These are phyloP conservation scores for Cecidostiba fungosa DNA, from an alignment of 2,888 invertebrate genomes.

Conservation along the genomic window DNA sequence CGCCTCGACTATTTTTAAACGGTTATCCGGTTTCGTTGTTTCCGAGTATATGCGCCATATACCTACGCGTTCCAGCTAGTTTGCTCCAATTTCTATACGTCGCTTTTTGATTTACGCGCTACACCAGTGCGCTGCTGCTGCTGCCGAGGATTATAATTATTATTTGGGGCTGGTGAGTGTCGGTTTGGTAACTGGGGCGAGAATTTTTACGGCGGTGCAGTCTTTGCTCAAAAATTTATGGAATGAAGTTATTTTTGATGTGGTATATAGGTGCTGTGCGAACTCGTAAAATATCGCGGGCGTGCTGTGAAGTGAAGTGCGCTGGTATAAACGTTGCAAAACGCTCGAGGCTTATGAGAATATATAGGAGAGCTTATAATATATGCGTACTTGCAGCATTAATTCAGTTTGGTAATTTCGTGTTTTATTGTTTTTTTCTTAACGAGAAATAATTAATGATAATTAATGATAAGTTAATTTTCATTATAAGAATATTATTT, in stretches of 20 bases:
- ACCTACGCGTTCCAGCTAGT: slow-evolving; percentile 39
- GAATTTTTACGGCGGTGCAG: neutral
- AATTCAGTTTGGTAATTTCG: neutral
- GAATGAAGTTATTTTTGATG: slow-evolving; percentile 14
- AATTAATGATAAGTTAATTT: too few relatives aligned
- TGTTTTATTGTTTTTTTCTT: neutral
- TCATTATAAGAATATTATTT: too few relatives aligned
- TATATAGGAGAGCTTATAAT: neutral
- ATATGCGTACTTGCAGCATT: neutral
- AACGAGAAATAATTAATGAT: too few relatives aligned
- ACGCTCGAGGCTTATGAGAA: neutral
- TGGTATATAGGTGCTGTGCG: neutral
- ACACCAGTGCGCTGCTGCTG: neutral
- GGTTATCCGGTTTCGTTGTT: slow-evolving; percentile 49
- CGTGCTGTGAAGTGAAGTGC: neutral
- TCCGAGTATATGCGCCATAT: neutral
- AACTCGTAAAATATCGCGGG: neutral
- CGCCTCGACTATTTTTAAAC: slow-evolving; percentile 49
- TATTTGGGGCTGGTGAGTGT: slow-evolving; percentile 6
- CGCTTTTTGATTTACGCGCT: slow-evolving; percentile 45
- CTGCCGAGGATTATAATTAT: slow-evolving; percentile 26
- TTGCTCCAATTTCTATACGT: slow-evolving; percentile 47
- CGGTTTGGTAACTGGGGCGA: neutral
- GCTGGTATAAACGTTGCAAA: neutral
- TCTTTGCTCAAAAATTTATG: slow-evolving; percentile 22